Percentiles rank a stretch among this genome's conserved stretches.
phyloP scores from a whole-genome alignment of 2,797 vertebrate species.

The Myotis myotis region DNA sequence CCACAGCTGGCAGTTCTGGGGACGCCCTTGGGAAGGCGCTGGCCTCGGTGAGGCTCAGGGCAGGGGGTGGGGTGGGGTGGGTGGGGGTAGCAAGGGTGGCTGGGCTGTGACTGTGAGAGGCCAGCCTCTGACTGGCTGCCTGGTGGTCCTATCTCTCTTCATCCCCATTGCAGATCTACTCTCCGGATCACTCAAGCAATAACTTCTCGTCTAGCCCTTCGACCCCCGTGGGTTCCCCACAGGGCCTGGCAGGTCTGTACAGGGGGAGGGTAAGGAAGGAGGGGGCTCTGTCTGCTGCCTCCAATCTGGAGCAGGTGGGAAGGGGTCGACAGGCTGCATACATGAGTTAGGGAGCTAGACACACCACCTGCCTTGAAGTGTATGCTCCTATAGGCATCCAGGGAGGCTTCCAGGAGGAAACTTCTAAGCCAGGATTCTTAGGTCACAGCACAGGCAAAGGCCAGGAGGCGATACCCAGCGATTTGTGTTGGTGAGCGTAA shows the following conservation, averaged over 20 bases:
- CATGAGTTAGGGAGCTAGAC: background rate
- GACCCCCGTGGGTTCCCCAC: constrained; percentile 96
- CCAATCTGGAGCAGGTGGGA: background rate
- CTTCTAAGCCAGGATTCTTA: background rate
- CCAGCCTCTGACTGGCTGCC: rapidly evolving
- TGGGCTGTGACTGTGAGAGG: rapidly evolving
- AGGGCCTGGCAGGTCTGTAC: constrained; percentile 93
- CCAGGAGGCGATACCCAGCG: rapidly evolving
- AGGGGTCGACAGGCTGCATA: background rate
- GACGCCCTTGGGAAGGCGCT: constrained; percentile 98
- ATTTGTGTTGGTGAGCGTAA: rapidly evolving
- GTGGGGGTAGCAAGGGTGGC: background rate
- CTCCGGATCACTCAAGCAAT: constrained; percentile 96
- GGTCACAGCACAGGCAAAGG: background rate
- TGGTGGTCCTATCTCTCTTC: background rate
- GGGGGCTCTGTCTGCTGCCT: background rate
- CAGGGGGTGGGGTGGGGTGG: background rate
- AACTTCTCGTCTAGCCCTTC: constrained; percentile 97
- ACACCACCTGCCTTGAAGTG: background rate
- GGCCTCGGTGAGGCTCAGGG: constrained; percentile 91
- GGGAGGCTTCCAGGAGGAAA: background rate
- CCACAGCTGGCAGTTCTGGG: constrained; percentile 95
- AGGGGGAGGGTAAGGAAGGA: background rate
- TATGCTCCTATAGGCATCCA: rapidly evolving
- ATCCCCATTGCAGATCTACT: constrained; percentile 91